Base-by-base conservation (phyloP, 1,140 invertebrate genomes). In the Drosophila busckii region DNA sequence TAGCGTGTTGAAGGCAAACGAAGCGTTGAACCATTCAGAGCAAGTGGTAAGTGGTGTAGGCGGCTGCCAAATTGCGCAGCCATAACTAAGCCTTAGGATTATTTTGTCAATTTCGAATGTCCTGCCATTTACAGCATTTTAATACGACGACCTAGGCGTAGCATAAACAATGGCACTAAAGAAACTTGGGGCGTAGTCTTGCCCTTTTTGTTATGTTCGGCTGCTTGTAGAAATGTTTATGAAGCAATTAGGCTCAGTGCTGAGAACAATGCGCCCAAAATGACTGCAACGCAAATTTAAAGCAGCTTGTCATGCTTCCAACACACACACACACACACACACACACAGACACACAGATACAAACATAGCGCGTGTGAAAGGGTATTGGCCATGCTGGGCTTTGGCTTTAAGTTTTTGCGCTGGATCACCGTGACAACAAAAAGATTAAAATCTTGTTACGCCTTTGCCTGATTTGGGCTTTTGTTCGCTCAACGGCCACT, bases 91-190 rank as follows among this genome's bases (percentile, higher is more conserved):
- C 75, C 58, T 48, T 38, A 65, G 75, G 75, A 82, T 82, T 82
- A 82, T 82, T 82, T 82, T 82, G 75, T 82, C 75, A 82, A 82
- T 82, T 82, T 82, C 80, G 66, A 82, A 82, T 82, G 75, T 82
- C 65, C 75, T 82, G 75, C 75, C 75, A 82, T 82, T 82, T 82
- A 82, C 75, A 82, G 75, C 60, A 70, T 75, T 75, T 67, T 65
- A 73, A 82, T 82, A 70, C 61, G 55, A 60, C 71, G 13, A 35
- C 3, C 42, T 8, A 15, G 17, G 31, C 29, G 22, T 20, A 35
- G 4, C n/a, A 12, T 7, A 17, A 28, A 17, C 38, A 34, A 9
- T 8, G 4, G 1, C 2, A 8, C 16, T 10, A 15, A 10, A 20
- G 8, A 35, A 9, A 3, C 20, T 7, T 19, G 9, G 5, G 7